Evolutionary conservation across 2,797 vertebrate genomes (phyloP), one percentile per base, ranked within the genome.

Genomic region (Phylloscopus collybita): DNA sequence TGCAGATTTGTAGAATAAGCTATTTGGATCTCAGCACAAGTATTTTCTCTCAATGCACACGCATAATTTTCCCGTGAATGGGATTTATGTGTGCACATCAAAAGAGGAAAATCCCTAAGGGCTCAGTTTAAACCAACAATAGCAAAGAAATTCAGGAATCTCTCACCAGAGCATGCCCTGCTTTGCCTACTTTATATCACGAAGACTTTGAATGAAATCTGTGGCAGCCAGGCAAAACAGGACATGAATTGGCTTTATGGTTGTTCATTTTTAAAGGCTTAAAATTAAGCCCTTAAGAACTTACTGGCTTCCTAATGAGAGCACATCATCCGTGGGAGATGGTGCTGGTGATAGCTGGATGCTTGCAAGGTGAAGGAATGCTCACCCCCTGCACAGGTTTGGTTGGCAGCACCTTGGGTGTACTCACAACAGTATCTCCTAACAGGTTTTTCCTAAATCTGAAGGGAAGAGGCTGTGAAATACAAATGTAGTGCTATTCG

Each of bases 21-120:
- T 59, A 4, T 67, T 85, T 83, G 91, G 69, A 94, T 89, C 81
- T 51, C 5, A 57, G 50, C 30, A 67, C 71, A 47, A 87, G 53
- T 56, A 51, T 74, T 71, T 94, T 66, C 57, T 93, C 45, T 87
- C 80, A 36, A 22, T 74, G 86, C 88, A 87, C 65, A 56, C 0
- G 1, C 11, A 5, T 60, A 76, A 91, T 92, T 94, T 88, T 70
- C 67, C 72, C 1, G 0, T 85, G 88, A 85, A 89, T 54, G 61
- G 69, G 61, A 83, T 91, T 96, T 89, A 71, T 87, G 34, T 12
- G 62, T 54, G 84, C 75, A 92, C 92, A 93, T 97, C 93, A 96
- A 95, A 94, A 87, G 84, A 84, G 57, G 56, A 93, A 92, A 80
- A 93, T 80, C 84, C 94, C 92, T 67, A 65, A 83, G 89, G 96